phyloP scores from a whole-genome alignment of 2,113 vertebrate species.

The Penelope pileata region DNA sequence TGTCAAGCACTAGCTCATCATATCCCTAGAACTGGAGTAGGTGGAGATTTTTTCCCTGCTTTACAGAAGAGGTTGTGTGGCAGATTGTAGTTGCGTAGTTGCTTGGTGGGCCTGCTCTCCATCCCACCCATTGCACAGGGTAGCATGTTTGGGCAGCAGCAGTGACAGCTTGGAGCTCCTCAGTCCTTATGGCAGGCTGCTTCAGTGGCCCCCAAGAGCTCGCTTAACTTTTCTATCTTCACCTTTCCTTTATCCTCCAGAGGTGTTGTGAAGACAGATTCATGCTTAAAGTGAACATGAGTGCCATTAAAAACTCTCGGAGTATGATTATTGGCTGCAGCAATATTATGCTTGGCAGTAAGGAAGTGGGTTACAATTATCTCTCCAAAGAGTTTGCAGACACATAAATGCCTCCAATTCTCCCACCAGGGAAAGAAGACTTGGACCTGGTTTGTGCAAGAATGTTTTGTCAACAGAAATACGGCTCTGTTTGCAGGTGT shows the following conservation, averaged over 20 bases:
- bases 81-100: not conserved
- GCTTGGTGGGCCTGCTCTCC: not conserved
- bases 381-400: not conserved
- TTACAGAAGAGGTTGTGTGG: not conserved
- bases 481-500: not conserved
- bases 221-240: not conserved
- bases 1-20: not conserved
- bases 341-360: constrained; percentile 7
- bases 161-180: not conserved
- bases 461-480: not conserved
- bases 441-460: not conserved
- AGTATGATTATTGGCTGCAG: not conserved
- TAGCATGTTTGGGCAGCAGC: fast-evolving
- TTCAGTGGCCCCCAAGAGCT: not conserved
- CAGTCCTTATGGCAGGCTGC: not conserved
- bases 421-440: not conserved
- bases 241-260: not conserved
- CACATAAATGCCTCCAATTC: not conserved
- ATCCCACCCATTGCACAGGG: not conserved
- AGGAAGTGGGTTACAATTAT: not conserved
- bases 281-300: not conserved
- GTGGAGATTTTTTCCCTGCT: not conserved
- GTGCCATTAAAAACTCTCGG: not conserved
- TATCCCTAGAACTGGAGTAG: not conserved
- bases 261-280: not conserved